Evolutionary conservation across 2,888 invertebrate genomes (phyloP).

Genomic region (Oligia latruncula): DNA sequence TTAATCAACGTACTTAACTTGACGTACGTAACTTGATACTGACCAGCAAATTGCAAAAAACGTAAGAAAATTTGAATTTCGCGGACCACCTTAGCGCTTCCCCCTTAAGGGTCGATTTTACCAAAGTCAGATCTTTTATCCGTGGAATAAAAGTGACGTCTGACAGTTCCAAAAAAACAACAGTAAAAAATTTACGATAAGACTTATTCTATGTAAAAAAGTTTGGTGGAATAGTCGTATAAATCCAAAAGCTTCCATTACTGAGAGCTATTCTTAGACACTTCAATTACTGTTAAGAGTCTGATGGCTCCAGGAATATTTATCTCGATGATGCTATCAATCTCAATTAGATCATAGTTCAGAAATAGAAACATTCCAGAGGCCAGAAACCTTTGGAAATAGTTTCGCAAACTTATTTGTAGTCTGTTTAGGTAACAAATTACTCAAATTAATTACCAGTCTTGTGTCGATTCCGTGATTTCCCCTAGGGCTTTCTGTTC

Average conservation of each 20-base stretch:
- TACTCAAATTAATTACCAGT: slow-evolving; percentile 33
- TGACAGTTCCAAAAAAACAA: not conserved
- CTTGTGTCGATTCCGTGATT: slow-evolving; percentile 45
- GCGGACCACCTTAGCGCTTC: too few relatives aligned
- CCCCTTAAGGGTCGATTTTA: not conserved
- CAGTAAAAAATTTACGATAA: not conserved
- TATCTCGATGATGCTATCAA: not conserved
- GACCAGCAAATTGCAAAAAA: too few relatives aligned
- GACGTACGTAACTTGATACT: too few relatives aligned
- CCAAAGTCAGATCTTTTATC: not conserved
- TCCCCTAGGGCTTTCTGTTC: slow-evolving; percentile 37
- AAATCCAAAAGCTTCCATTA: slow-evolving; percentile 24
- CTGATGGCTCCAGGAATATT: not conserved
- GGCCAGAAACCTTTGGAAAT: slow-evolving; percentile 24
- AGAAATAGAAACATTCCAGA: slow-evolving; percentile 9
- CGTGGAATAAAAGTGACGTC: not conserved
- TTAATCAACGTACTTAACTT: too few relatives aligned
- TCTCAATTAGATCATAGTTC: not conserved
- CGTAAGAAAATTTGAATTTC: too few relatives aligned
- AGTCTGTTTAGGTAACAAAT: slow-evolving; percentile 24
- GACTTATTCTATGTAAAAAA: not conserved
- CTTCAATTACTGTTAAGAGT: slow-evolving; percentile 7
- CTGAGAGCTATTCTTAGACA: slow-evolving; percentile 3
- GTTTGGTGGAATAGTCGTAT: not conserved
- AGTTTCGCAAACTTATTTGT: slow-evolving; percentile 27